These are phyloP conservation scores for Telmatherina bonti DNA, from an alignment of 2,797 vertebrate species.

Conservation along the genomic window DNA sequence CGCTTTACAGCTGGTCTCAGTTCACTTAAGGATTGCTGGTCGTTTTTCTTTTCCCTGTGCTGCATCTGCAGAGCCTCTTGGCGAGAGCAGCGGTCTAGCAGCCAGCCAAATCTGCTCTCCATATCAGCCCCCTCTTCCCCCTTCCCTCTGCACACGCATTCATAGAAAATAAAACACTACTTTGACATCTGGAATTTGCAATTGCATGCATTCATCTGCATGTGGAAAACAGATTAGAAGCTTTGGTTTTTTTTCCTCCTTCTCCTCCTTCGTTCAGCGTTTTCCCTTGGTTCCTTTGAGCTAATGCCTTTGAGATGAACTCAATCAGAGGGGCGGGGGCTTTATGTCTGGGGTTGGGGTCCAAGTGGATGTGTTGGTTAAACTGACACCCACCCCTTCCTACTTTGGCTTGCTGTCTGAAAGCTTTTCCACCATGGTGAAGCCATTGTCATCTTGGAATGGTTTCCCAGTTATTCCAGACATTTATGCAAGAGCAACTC, in stretches of 20 bases:
- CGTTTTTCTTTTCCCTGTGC: slow-evolving; percentile 59
- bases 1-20: slow-evolving; percentile 66
- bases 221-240: slow-evolving; percentile 71
- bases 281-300: slow-evolving; percentile 51
- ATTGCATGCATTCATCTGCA: slow-evolving; percentile 66
- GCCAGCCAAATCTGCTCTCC: slow-evolving; percentile 49
- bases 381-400: slow-evolving; percentile 49
- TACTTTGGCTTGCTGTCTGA: slow-evolving; percentile 54
- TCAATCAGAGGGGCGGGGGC: slow-evolving; percentile 68
- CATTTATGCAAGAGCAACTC: slow-evolving; percentile 72
- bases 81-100: slow-evolving; percentile 35
- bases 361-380: slow-evolving; percentile 48
- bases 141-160: slow-evolving; percentile 34
- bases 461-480: slow-evolving; percentile 69
- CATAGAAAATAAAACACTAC: slow-evolving; percentile 58
- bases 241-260: slow-evolving; percentile 12
- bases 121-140: slow-evolving; percentile 8
- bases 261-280: slow-evolving; percentile 46
- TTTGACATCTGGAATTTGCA: slow-evolving; percentile 78
- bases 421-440: slow-evolving; percentile 66
- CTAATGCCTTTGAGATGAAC: slow-evolving; percentile 72
- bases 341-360: slow-evolving; percentile 47
- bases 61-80: slow-evolving; percentile 60
- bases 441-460: slow-evolving; percentile 66
- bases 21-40: slow-evolving; percentile 57